A percentile compares a stretch with the other conserved stretches of the same genome.
phyloP scores from a whole-genome alignment of 1,140 invertebrate species.

The Musca domestica region DNA sequence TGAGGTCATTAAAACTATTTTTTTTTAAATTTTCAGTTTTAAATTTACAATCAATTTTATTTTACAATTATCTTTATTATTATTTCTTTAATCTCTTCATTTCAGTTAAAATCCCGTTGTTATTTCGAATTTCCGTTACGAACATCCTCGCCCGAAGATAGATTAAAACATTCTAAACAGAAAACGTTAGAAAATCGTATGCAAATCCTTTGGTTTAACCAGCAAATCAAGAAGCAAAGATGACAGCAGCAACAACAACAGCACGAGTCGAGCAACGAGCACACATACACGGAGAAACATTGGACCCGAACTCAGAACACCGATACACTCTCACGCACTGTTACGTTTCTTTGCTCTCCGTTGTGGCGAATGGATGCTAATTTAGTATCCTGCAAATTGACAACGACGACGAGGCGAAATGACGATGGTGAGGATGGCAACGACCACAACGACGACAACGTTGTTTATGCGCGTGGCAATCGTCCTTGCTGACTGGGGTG shows the following conservation, averaged over 20 bases:
- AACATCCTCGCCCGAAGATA: constrained; percentile 17
- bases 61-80: neutral
- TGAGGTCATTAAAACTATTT: too few species aligned
- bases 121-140: constrained; percentile 8
- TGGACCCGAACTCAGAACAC: neutral
- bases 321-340: constrained; percentile 2
- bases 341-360: neutral
- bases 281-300: neutral
- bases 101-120: neutral
- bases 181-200: constrained; percentile 13
- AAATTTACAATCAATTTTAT: neutral
- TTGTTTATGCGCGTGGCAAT: constrained; percentile 33
- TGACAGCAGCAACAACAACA: neutral
- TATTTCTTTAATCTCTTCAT: neutral
- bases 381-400: constrained; percentile 17
- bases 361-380: neutral
- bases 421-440: neutral
- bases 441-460: neutral
- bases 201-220: constrained; percentile 9
- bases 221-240: neutral
- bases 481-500: constrained; percentile 22
- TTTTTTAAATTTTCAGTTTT: neutral
- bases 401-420: neutral
- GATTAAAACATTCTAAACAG: constrained; percentile 19
- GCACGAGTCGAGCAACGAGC: neutral